Conservation (phyloP, 1,140 invertebrate genomes). For the Drosophila azteca region DNA sequence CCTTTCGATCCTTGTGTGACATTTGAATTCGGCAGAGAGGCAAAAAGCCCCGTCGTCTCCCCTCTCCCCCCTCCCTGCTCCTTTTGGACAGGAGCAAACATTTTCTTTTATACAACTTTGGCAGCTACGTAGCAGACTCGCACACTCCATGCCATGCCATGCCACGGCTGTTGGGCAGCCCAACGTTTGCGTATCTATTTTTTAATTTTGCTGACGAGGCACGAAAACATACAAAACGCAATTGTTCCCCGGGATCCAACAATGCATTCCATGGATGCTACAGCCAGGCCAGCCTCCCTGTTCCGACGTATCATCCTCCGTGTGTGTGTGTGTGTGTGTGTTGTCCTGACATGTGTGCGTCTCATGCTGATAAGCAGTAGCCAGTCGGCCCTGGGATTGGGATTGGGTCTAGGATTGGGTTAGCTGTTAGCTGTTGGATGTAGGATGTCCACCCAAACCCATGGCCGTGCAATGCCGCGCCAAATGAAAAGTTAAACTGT, state of each 20-base stretch:
- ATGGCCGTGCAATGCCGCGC: slow-evolving; percentile 18
- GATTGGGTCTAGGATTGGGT: too few species aligned
- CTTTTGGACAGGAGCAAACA: slow-evolving; percentile 10
- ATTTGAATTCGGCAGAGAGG: slow-evolving; percentile 69
- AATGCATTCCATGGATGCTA: slow-evolving; percentile 70
- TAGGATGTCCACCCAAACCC: too few species aligned
- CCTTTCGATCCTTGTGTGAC: slow-evolving; percentile 81
- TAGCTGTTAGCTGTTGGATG: background rate
- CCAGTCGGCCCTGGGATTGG: slow-evolving; percentile 7
- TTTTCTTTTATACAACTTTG: slow-evolving; percentile 73
- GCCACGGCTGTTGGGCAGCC: background rate
- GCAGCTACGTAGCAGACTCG: background rate
- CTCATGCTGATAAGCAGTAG: slow-evolving; percentile 77
- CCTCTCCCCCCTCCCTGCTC: too few species aligned
- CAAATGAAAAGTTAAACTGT: slow-evolving; percentile 82
- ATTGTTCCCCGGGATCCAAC: slow-evolving; percentile 71
- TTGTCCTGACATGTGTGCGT: slow-evolving; percentile 75
- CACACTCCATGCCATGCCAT: background rate
- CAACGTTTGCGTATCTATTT: slow-evolving; percentile 75
- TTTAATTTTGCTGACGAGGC: slow-evolving; percentile 82
- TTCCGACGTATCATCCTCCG: too few species aligned
- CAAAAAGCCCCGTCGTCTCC: background rate
- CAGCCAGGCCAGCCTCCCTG: slow-evolving; percentile 1
- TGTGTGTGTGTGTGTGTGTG: slow-evolving; percentile 3
- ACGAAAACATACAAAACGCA: slow-evolving; percentile 79